Base-by-base conservation (phyloP, 2,797 vertebrate species). In the Syndactyla subalaris region DNA sequence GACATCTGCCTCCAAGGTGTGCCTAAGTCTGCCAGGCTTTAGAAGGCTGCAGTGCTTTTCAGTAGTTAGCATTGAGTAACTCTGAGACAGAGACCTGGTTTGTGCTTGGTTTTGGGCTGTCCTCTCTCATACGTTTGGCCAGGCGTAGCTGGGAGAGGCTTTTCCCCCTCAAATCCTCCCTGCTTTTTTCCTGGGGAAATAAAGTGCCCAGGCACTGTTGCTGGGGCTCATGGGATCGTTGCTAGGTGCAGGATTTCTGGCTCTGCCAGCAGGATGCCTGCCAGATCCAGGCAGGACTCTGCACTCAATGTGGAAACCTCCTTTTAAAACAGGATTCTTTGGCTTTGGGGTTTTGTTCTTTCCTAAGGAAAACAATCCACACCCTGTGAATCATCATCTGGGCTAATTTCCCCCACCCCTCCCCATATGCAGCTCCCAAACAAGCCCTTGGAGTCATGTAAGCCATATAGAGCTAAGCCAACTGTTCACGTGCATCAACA, bases 351-450 rank as follows among this genome's bases (percentile, higher is more conserved):
- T 76, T 88, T 93, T 94, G 71, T 88, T 95, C 75, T 90, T 85
- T 87, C 57, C 54, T 15, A 29, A 61, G 30, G 68, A 76, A 96
- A 97, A 93, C 89, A 87, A 30, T 81, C 83, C 93, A 78, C 80
- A 3, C 93, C 91, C 83, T n/a, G 5, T 95, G 93, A 97, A 67
- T 96, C 92, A 88, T 54, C 62, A 59, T 41, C 29, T 83, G 55
- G 36, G 23, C 63, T 73, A 48, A 10, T 61, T 61, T 95, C 87
- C 88, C 77, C 39, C 91, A 76, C 52, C 91, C 82, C 43, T 19
- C 19, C 19, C 85, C 48, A 12, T 26, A 43, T 21, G 3, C 48
- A 43, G 70, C 59, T 91, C 62, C 55, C 18, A 71, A 20, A 36
- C 43, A 48, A 78, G 62, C 54, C 61, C 68, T 85, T 71, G 71